Evolutionary conservation across 2,797 vertebrate genomes (phyloP), one percentile per base, ranked within the genome.

Genomic region (Neostethus bicornis): DNA sequence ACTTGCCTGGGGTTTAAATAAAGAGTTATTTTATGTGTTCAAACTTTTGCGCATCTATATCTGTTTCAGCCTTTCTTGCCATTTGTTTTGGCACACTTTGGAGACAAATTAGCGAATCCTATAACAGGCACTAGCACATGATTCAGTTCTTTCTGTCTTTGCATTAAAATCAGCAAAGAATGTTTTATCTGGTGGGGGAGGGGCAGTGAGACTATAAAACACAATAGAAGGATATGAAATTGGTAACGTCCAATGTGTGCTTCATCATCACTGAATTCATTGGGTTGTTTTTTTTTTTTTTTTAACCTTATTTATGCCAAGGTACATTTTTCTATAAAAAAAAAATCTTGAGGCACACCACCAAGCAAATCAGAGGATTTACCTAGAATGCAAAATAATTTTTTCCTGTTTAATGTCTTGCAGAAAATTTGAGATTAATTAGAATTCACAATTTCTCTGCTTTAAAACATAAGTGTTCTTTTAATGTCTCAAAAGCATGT

Each of bases 101-200:
- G 55, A 56, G 55, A 19, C 24, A 26, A 56, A 47, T 42, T 32
- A 63, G 47, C 38, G 28, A 63, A 77, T 74, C 72, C 56, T 51
- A 23, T 70, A 61, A 69, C 77, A 28, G 51, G 68, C 61, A 43
- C 70, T 53, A 44, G 11, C 46, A 45, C 67, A 76, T 80, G 83
- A 60, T 72, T 71, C 63, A 37, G 53, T 4, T 28, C 61, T 57
- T 69, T 47, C 64, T 66, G 73, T 62, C 61, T 53, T 26, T 35
- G 45, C 62, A 29, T 51, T 64, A 64, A 80, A 42, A 73, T 48
- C 43, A 48, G 73, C 67, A 25, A 25, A 4, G 6, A 24, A 24
- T 24, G 6, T 24, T 28, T 9, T 10, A 25, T 61, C 62, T 70
- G 60, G 45, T 65, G 35, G 43, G 35, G 61, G 46, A 58, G 37